Evolutionary conservation across 2,888 invertebrate genomes (phyloP), one percentile per base, ranked within the genome.

Genomic region (Apodemia hepburni): DNA sequence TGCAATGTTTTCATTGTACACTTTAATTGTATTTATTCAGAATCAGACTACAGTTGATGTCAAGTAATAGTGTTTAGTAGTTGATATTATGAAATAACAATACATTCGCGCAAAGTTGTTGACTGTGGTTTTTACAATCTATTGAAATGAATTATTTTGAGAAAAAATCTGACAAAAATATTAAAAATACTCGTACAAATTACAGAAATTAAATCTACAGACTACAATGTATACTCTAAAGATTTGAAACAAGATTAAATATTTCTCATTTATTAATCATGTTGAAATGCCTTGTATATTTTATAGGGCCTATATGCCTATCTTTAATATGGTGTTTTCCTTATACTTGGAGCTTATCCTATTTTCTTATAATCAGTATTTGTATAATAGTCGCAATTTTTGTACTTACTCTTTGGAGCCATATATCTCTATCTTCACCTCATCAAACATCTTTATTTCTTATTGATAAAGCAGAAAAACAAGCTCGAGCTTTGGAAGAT

Each of bases 341-440:
- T 59, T 65, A 76, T 58, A 51, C 81, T 62, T 83, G 83, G 83
- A 78, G 81, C 64, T 63, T 88, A 38, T 18, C 80, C 45, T 87
- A 84, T 72, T 70, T 90, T 68, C 63, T 79, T 59, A 35, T 80
- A 60, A 70, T 88, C 59, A 84, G 80, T 73, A 54, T 78, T 65
- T 80, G 81, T 64, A 64, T 87, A 18, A 63, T 80, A 63, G 64
- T 81, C 67, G 74, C 76, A 61, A 78, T 84, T 61, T 86, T 89
- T 69, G 72, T 78, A 18, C 76, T 90, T 61, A 85, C 89, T 9
- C 81, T 95, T 73, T 93, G 94, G 92, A 92, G 94, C 66, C 94
- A 95, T 77, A 85, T 94, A 62, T 91, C 93, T 65, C 81, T 95
- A 47, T 95, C 95, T 27, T 93, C 94, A 18, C 93, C 93, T 59